Base-by-base conservation (phyloP, 2,113 vertebrate species). In the Grallaria varia region DNA sequence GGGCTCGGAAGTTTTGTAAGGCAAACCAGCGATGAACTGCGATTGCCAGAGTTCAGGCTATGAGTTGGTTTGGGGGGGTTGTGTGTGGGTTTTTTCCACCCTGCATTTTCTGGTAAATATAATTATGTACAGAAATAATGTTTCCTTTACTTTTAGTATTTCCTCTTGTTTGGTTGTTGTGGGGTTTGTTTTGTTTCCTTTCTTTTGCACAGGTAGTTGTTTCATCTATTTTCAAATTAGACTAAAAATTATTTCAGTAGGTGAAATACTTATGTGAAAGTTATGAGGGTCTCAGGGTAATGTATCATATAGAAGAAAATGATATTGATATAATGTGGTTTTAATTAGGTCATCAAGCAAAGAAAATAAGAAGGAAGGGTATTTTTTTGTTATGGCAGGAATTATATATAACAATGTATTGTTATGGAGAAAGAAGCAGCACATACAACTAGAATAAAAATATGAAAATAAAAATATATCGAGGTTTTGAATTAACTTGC, bases 31-130 rank as follows among this genome's bases (percentile, higher is more conserved):
- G 12, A 6, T 39, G 16, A 73, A 12, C 22, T 12, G 23, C 8
- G 39, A 11, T 5, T n/a, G 18, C 35, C 30, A 12, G 19, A 42
- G 40, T 8, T 72, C 60, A 10, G 7, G 6, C 5, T 49, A 47
- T 30, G 6, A 27, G 12, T 35, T 42, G 5, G 4, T 49, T 22
- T 4, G 1, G 3, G 50, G 4, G 5, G 1, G 16, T 4, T 4
- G 28, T 68, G 28, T 39, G 17, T 7, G 21, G 6, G 15, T 16
- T 31, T 27, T 44, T 15, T 4, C 4, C 16, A 3, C 18, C 12
- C 8, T 4, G 4, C 17, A 13, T 39, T 33, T 81, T 60, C 58
- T n/a, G 4, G 9, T 18, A 73, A 79, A 17, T 7, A 28, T 20
- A 9, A 24, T 21, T 37, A 28, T 4, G 1, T 8, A 17, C 4